phyloP scores from a whole-genome alignment of 1,140 invertebrate genomes.

The Melipona quadrifasciata region DNA sequence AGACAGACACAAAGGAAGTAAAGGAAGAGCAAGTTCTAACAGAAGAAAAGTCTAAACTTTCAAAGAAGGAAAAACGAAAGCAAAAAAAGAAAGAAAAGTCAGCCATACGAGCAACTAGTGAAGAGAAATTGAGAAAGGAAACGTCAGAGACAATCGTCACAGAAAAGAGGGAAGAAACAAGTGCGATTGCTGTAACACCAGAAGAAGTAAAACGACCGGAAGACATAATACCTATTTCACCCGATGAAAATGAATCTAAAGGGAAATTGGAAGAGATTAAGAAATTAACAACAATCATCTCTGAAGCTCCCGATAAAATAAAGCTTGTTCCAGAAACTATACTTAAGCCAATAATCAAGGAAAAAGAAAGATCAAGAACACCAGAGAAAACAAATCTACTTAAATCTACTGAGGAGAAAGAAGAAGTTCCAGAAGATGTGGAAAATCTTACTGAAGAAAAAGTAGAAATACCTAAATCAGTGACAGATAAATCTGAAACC shows the following conservation, averaged over 20 bases:
- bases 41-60: slow-evolving; percentile 27
- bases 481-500: not conserved
- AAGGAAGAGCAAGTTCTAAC: not conserved
- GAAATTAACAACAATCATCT: not conserved
- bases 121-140: slow-evolving; percentile 21
- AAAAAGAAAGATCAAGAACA: slow-evolving; percentile 34
- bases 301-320: slow-evolving; percentile 9
- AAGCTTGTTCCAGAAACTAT: slow-evolving; percentile 26
- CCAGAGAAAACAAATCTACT: slow-evolving; percentile 8
- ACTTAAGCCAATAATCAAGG: not conserved
- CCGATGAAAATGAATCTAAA: not conserved
- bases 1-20: not conserved
- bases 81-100: slow-evolving; percentile 48
- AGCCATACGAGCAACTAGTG: not conserved
- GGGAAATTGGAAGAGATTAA: not conserved
- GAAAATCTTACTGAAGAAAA: slow-evolving; percentile 10
- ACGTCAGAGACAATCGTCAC: not conserved
- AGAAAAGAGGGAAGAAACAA: slow-evolving; percentile 1
- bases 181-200: not conserved
- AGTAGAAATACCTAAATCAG: not conserved
- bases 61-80: slow-evolving; percentile 40
- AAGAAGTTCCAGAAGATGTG: slow-evolving; percentile 6
- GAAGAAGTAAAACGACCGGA: slow-evolving; percentile 13
- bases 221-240: not conserved
- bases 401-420: not conserved